Percentiles rank a stretch among this genome's conserved stretches.
phyloP scores from a whole-genome alignment of 1,140 invertebrate genomes.

The Polypedilum pembai region DNA sequence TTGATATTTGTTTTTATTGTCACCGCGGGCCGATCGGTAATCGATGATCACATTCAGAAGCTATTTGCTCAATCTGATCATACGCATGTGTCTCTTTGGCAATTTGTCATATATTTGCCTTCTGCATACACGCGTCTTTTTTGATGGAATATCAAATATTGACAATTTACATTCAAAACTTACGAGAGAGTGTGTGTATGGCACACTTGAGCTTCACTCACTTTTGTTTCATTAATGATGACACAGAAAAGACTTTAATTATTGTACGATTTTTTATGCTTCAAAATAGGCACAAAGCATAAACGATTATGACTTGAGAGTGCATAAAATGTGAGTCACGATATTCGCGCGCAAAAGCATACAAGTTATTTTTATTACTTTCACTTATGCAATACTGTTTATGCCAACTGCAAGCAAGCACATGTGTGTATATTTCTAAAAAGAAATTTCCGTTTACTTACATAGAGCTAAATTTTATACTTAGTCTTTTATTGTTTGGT shows the following conservation, averaged over 20 bases:
- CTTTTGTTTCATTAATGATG: neutral
- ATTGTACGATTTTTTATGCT: neutral
- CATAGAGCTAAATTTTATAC: neutral
- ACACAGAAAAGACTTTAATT: neutral
- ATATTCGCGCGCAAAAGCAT: neutral
- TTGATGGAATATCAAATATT: slow-evolving; percentile 3
- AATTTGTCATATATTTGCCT: neutral
- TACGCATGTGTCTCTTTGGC: neutral
- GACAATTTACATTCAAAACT: neutral
- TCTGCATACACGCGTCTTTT: neutral
- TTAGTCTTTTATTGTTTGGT: slow-evolving; percentile 18
- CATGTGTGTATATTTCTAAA: too few relatives aligned
- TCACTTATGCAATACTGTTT: slow-evolving; percentile 6
- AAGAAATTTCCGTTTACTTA: neutral
- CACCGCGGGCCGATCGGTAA: too few relatives aligned
- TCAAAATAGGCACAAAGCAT: slow-evolving; percentile 5
- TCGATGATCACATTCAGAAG: neutral
- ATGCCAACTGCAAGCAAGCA: neutral
- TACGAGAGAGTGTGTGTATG: neutral
- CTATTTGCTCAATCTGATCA: neutral
- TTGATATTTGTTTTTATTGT: too few relatives aligned
- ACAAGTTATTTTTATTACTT: neutral
- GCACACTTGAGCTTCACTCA: neutral
- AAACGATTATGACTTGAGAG: neutral
- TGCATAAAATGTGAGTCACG: neutral